phyloP scores from a whole-genome alignment of 1,140 invertebrate genomes.

The Cydia amplana region DNA sequence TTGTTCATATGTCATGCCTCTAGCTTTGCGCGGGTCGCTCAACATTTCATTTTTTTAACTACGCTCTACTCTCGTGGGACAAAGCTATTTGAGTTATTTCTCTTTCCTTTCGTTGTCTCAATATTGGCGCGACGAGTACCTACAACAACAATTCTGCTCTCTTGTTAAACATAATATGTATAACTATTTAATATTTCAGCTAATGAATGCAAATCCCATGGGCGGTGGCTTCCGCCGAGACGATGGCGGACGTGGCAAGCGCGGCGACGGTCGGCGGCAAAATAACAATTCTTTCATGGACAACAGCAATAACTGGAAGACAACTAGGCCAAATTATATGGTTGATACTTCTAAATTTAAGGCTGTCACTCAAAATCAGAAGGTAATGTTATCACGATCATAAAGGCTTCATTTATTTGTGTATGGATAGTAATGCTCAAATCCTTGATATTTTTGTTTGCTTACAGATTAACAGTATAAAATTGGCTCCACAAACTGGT shows the following conservation, averaged over 20 bases:
- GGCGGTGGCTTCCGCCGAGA: slow-evolving; percentile 61
- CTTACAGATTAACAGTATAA: slow-evolving; percentile 53
- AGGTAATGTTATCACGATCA: slow-evolving; percentile 43
- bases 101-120: no score
- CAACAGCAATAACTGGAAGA: slow-evolving; percentile 62
- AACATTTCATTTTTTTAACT: no score
- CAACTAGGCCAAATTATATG: slow-evolving; percentile 52
- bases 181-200: slow-evolving; percentile 37
- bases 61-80: no score
- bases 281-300: slow-evolving; percentile 57
- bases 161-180: no score
- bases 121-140: no score
- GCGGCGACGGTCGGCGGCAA: slow-evolving; percentile 57
- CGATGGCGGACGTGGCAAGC: slow-evolving; percentile 61
- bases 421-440: not conserved
- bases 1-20: no score
- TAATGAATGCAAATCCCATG: slow-evolving; percentile 61
- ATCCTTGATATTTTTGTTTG: not conserved
- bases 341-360: slow-evolving; percentile 69
- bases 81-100: no score
- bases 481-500: slow-evolving; percentile 57
- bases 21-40: no score
- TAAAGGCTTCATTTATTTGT: not conserved
- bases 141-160: no score
- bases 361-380: slow-evolving; percentile 52